Evolutionary conservation across 30 jellyfish, hydroid and myxozoan genomes (phyloP), one percentile per base, ranked within the genome.

Genomic region (Hydractinia echinata): DNA sequence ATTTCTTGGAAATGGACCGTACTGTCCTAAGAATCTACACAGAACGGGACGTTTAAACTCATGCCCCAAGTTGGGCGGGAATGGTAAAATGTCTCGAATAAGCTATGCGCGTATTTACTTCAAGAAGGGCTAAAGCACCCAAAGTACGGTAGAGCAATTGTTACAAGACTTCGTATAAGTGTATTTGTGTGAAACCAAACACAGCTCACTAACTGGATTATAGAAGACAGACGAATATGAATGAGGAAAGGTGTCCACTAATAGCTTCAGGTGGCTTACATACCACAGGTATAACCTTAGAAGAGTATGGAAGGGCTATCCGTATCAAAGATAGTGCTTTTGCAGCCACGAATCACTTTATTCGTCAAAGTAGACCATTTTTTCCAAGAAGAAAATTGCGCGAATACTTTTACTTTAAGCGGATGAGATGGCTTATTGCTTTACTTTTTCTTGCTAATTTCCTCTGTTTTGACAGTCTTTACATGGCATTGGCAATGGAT

Each of bases 401-500:
- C 18, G 69, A 58, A 58, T 58, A 58, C 19, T 58, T 58, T 58
- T 16, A 58, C 19, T 58, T 58, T 58, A 58, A 58, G 19, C 19
- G 69, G 69, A 11, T 58, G 69, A 58, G 69, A 58, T 58, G 69
- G 69, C 15, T 58, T 13, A 16, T 58, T 11, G 69, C 69, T 11
- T 58, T 58, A 11, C 69, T 58, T 11, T 58, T 58, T 58, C 19
- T 58, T 11, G 69, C 19, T 11, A 58, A 58, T 16, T 16, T 58
- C 15, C 69, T 58, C 15, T 58, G 69, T 58, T 58, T 58, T 58
- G 69, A 58, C 19, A 58, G 69, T 58, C 69, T 58, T 58, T 58
- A 58, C 19, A 58, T 58, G 69, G 69, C 69, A 11, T 58, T 58
- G 69, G 69, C 69, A 16, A 58, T 58, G 69, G 69, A 58, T 58